A percentile compares a stretch with the other conserved stretches of the same genome.
These are phyloP conservation scores for Reticulitermes speratus DNA, from an alignment of 1,140 invertebrate species.

Conservation along the genomic window DNA sequence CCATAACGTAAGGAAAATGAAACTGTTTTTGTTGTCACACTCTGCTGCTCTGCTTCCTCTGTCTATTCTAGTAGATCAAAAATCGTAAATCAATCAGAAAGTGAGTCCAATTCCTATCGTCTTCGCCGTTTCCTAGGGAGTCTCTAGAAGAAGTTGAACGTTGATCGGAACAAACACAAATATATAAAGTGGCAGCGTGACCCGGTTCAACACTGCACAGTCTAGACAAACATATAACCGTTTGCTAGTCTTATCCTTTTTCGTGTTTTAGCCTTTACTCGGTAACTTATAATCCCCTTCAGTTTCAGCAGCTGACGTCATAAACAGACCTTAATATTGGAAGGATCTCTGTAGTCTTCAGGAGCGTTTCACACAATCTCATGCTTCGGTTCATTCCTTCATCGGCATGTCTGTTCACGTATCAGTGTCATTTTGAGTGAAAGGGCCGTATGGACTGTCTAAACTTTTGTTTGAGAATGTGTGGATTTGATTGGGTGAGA, in stretches of 20 bases:
- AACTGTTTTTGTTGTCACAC: not conserved
- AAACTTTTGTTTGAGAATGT: too few species aligned
- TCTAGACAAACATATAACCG: not conserved
- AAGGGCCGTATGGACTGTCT: too few species aligned
- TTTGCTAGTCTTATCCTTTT: not conserved
- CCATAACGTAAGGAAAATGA: not conserved
- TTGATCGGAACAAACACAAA: not conserved
- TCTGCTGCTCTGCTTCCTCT: not conserved
- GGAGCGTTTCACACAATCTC: too few species aligned
- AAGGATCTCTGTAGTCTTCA: too few species aligned
- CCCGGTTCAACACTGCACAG: not conserved
- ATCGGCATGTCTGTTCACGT: too few species aligned
- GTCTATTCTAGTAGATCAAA: not conserved
- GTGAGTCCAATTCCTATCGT: not conserved
- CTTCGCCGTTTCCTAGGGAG: not conserved
- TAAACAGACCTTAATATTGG: too few species aligned
- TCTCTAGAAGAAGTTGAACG: not conserved
- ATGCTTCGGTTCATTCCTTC: too few species aligned
- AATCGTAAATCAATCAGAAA: conserved; percentile 13
- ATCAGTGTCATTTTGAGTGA: too few species aligned
- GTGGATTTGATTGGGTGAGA: too few species aligned
- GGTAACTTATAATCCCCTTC: too few species aligned
- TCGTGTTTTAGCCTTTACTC: too few species aligned
- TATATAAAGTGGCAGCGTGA: not conserved
- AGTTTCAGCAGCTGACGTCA: too few species aligned